A percentile compares a stretch with the other conserved stretches of the same genome.
phyloP scores from a whole-genome alignment of 2,888 invertebrate genomes.

The Drosophila tripunctata region DNA sequence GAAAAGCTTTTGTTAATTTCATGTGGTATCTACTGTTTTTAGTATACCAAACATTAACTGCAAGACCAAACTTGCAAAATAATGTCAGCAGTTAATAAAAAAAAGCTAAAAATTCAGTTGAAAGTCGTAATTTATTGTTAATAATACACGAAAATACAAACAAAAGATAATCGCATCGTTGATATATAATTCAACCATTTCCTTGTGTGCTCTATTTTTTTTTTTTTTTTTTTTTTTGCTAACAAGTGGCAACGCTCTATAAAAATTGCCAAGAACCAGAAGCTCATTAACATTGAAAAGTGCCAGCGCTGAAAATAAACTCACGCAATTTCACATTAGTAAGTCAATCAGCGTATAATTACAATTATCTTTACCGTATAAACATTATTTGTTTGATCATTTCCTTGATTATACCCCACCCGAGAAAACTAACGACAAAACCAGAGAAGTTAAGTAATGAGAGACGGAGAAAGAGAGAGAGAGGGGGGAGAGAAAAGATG shows the following conservation, averaged over 20 bases:
- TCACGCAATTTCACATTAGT: slow-evolving; percentile 13
- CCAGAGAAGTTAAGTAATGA: background rate
- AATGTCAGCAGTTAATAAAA: too few relatives aligned
- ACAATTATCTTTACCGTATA: slow-evolving; percentile 21
- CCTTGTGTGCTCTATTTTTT: background rate
- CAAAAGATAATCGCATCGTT: background rate
- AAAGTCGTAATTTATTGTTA: background rate
- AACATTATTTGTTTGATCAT: slow-evolving; percentile 12
- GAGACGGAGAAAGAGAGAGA: background rate
- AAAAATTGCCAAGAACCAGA: background rate
- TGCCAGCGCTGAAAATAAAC: slow-evolving; percentile 6
- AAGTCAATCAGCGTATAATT: slow-evolving; percentile 15
- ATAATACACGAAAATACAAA: background rate
- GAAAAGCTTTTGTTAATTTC: too few relatives aligned
- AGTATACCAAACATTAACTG: too few relatives aligned
- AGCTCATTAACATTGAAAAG: slow-evolving; percentile 9
- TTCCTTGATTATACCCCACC: slow-evolving; percentile 9
- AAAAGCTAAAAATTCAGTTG: too few relatives aligned
- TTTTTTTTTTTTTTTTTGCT: background rate
- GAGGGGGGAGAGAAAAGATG: background rate
- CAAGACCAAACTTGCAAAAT: too few relatives aligned
- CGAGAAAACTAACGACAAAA: background rate
- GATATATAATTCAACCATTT: background rate
- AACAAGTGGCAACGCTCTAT: background rate
- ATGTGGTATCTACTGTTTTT: too few relatives aligned